Evolutionary conservation across 2,797 vertebrate genomes (phyloP).

Genomic region (Anomalospiza imberbis): DNA sequence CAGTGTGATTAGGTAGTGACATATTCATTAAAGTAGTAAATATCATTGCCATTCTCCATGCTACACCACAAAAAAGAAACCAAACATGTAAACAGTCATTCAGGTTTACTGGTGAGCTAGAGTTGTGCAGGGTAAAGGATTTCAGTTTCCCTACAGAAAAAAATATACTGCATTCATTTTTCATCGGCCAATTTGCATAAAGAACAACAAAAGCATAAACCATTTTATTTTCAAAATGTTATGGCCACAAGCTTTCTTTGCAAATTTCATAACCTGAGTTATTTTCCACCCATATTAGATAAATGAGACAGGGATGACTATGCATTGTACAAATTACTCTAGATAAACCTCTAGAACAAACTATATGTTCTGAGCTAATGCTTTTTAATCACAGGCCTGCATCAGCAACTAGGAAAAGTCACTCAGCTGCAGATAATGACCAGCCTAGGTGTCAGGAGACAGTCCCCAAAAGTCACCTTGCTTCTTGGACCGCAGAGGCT

Average conservation of each 20-base stretch:
- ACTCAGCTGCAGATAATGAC: not conserved
- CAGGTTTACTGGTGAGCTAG: not conserved
- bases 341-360: constrained; percentile 27
- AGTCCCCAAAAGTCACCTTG: constrained; percentile 25
- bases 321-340: not conserved
- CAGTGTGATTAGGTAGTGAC: not conserved
- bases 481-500: not conserved
- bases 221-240: constrained; percentile 7
- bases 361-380: not conserved
- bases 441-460: not conserved
- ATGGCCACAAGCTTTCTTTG: not conserved
- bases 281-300: constrained; percentile 10
- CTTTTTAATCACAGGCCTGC: constrained; percentile 10
- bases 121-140: not conserved
- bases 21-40: not conserved
- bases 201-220: constrained; percentile 7
- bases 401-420: not conserved
- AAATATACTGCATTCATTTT: constrained; percentile 19
- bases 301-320: not conserved
- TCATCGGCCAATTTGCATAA: constrained; percentile 24
- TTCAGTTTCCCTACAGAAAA: constrained; percentile 9
- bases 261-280: constrained; percentile 13
- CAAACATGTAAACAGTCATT: not conserved
- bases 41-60: not conserved
- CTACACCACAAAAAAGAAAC: not conserved